A percentile compares a stretch with the other conserved stretches of the same genome.
phyloP scores from a whole-genome alignment of 2,113 vertebrate species.

The chimpanzee (Pan troglodytes) region DNA sequence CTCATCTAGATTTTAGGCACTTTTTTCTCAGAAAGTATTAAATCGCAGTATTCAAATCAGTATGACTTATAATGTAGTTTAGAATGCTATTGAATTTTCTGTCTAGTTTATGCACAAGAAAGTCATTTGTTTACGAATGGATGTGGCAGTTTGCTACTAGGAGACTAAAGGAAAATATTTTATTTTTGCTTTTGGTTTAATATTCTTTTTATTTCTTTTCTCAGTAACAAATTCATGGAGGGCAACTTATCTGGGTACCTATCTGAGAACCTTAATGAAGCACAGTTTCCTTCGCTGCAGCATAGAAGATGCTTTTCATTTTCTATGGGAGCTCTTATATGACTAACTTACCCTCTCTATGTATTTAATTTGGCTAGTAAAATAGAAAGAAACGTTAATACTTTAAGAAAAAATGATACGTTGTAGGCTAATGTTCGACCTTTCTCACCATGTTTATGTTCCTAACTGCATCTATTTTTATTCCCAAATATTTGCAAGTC shows the following conservation, averaged over 20 bases:
- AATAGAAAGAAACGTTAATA: background rate
- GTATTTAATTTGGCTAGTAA: constrained; percentile 25
- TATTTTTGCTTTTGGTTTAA: background rate
- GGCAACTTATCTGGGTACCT: background rate
- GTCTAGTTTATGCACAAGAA: background rate
- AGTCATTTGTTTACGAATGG: background rate
- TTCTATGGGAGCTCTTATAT: background rate
- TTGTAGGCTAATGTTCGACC: background rate
- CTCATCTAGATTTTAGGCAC: background rate
- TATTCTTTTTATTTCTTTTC: constrained; percentile 15
- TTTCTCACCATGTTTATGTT: background rate
- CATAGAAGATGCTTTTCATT: constrained; percentile 17
- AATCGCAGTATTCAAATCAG: constrained; percentile 39
- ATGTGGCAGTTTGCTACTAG: background rate
- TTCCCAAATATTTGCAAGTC: background rate
- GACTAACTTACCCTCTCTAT: background rate
- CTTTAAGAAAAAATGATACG: background rate
- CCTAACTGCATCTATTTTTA: background rate
- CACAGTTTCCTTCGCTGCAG: background rate
- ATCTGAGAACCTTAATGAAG: constrained; percentile 2
- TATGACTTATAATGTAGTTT: background rate
- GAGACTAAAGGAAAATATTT: background rate
- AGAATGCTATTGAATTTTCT: background rate
- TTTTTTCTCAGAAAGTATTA: constrained; percentile 9
- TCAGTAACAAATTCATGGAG: background rate